Evolutionary conservation across 2,113 vertebrate species (phyloP).

Genomic region (Uria lomvia): DNA sequence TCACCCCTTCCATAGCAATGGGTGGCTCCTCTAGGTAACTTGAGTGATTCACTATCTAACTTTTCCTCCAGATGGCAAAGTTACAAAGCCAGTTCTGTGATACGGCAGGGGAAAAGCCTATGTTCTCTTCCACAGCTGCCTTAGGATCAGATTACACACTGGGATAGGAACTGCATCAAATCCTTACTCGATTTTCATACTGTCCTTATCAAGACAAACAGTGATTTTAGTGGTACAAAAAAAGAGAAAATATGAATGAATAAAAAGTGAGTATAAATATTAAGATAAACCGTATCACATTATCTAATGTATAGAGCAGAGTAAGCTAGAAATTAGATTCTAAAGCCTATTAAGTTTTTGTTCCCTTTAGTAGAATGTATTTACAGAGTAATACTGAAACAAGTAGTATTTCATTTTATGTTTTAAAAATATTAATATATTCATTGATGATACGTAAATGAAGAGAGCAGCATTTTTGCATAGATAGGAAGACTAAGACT

Average conservation of each 20-base stretch:
- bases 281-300: background rate
- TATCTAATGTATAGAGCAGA: background rate
- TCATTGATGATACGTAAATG: background rate
- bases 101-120: background rate
- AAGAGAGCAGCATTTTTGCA: background rate
- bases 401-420: background rate
- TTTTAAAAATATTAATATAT: background rate
- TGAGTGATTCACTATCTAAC: constrained; percentile 49
- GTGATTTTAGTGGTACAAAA: background rate
- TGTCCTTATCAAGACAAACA: background rate
- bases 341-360: background rate
- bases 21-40: constrained; percentile 27
- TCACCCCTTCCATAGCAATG: background rate
- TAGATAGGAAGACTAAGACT: background rate
- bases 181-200: background rate
- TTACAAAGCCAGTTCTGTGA: constrained; percentile 34
- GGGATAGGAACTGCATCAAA: background rate
- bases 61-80: constrained; percentile 62
- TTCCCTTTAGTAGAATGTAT: background rate
- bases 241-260: background rate
- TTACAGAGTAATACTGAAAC: background rate
- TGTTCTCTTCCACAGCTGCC: constrained; percentile 25
- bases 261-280: background rate
- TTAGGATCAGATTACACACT: constrained; percentile 33
- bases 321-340: background rate